Evolutionary conservation across 2,113 vertebrate genomes (phyloP), one percentile per base, ranked within the genome.

Genomic region (Pterophyllum scalare): DNA sequence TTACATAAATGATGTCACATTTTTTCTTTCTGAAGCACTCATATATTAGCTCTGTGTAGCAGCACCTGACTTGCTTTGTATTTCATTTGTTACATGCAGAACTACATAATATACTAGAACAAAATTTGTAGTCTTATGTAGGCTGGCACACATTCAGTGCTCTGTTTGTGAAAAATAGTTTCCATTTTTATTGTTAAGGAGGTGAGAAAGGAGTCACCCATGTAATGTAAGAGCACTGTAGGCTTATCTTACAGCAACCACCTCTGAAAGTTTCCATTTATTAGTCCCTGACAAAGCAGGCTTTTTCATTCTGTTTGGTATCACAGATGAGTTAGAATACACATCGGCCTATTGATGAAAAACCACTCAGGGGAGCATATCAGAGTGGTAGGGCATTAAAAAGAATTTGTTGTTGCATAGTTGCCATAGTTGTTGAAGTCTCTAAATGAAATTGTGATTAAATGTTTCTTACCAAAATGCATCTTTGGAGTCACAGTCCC

Each of bases 291-390:
- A 52, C 17, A 72, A 54, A 54, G 67, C 67, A 72, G 24, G 0
- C 19, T 33, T 72, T 72, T 72, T 72, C 19, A 33, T 54, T 72
- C 46, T 54, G 46, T 54, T 72, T 72, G 67, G 67, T 72, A 54
- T 54, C 67, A 54, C 3, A 72, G 67, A 54, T 19, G 46, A 72
- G 46, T 72, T 72, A 17, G 26, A 72, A 54, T 54, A 54, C 67
- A 54, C 43, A 54, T 14, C 67, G 31, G 46, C 26, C 67, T 54
- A 20, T 54, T 72, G 19, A 72, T 72, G 46, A 72, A 72, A 72
- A 72, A 28, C 26, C 20, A 33, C 46, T 54, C 46, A 31, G 67
- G 11, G 67, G 67, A 54, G 26, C 67, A 72, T 33, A 54, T 72
- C 46, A 33, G 26, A 72, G 46, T 26, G n/a, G 46, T 14, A 33